These are phyloP conservation scores for Acanthosepion esculentum DNA, from an alignment of 2,888 invertebrate genomes.

Conservation along the genomic window DNA sequence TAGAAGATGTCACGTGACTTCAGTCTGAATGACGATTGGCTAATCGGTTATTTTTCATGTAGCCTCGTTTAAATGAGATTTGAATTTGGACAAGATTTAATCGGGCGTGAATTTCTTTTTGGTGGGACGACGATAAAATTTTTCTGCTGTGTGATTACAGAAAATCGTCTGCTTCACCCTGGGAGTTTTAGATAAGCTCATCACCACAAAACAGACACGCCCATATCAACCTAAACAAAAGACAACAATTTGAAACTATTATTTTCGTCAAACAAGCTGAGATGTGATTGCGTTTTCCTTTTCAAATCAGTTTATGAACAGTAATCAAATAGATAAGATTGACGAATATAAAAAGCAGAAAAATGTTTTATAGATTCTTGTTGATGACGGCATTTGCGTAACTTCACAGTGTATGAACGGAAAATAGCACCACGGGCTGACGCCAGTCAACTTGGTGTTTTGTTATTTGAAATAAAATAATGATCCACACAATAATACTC, in stretches of 20 bases:
- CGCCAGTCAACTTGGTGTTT: not conserved
- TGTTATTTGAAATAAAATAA: no score
- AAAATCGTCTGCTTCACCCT: not conserved
- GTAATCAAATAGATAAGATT: not conserved
- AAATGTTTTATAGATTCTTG: not conserved
- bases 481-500: no score
- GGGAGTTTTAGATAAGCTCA: not conserved
- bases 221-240: no score
- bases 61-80: not conserved
- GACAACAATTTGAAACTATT: no score
- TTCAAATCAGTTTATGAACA: no score
- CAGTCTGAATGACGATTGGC: not conserved
- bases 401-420: no score
- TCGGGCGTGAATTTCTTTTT: not conserved
- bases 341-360: not conserved
- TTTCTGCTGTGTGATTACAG: not conserved
- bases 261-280: no score
- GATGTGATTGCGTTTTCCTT: no score
- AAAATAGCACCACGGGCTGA: no score
- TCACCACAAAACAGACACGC: not conserved
- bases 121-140: not conserved
- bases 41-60: not conserved
- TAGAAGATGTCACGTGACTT: not conserved
- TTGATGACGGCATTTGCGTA: not conserved
- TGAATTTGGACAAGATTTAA: not conserved